A percentile compares a stretch with the other conserved stretches of the same genome.
These are phyloP conservation scores for Merops nubicus DNA, from an alignment of 2,113 vertebrate genomes.

Conservation along the genomic window DNA sequence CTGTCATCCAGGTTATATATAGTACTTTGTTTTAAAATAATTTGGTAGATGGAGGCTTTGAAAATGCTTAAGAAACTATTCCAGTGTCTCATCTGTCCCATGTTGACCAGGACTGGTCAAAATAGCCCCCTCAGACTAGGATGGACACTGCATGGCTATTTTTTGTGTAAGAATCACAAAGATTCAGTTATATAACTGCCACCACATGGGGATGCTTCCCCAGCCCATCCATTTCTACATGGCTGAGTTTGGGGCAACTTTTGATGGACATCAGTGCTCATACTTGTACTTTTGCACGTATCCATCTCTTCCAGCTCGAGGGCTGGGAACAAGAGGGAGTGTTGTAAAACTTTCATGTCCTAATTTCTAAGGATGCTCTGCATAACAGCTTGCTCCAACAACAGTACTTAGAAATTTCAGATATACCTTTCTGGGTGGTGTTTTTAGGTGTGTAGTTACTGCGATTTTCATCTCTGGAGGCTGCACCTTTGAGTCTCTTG, in stretches of 20 bases:
- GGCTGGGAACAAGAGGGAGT: neutral
- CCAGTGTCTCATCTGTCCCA: neutral
- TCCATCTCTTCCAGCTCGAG: neutral
- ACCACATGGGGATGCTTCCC: neutral
- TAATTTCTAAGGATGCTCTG: neutral
- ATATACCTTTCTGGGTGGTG: neutral
- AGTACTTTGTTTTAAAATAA: neutral
- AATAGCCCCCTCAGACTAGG: neutral
- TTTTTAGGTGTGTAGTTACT: neutral
- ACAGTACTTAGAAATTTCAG: neutral
- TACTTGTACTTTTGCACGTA: neutral
- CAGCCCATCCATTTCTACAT: neutral
- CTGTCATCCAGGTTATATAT: neutral
- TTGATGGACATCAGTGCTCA: neutral
- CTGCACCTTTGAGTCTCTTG: neutral
- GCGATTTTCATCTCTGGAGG: neutral
- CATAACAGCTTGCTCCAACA: neutral
- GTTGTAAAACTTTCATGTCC: neutral
- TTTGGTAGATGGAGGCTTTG: neutral
- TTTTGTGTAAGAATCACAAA: neutral
- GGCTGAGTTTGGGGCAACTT: neutral
- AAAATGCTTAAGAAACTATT: neutral
- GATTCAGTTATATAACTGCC: neutral
- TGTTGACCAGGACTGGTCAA: accelerated
- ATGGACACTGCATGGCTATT: accelerated